phyloP scores from a whole-genome alignment of 2,888 invertebrate genomes.

The Arrhopalites spinosus region DNA sequence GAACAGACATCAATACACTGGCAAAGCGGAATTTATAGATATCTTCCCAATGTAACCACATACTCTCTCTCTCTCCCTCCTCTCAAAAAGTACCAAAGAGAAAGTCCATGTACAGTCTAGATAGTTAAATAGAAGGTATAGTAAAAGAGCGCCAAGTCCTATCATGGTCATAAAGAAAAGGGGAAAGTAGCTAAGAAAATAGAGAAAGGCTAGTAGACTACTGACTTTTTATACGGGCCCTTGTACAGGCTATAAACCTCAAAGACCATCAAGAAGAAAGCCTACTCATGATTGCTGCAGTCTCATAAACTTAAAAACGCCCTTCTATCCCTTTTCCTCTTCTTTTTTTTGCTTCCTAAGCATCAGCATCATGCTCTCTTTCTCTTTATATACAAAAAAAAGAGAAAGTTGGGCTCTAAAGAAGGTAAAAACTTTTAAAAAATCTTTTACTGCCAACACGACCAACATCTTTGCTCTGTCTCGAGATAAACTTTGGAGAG shows the following conservation, averaged over 20 bases:
- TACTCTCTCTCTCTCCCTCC: background rate
- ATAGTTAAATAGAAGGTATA: background rate
- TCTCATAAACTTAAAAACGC: slow-evolving; percentile 34
- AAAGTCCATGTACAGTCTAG: background rate
- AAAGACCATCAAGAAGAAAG: slow-evolving; percentile 34
- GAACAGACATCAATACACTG: background rate
- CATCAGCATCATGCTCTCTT: background rate
- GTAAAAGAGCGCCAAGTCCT: slow-evolving; percentile 18
- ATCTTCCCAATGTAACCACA: background rate
- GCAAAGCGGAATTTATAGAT: background rate
- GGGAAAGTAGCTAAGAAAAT: slow-evolving; percentile 16
- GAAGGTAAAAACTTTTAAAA: too few species aligned
- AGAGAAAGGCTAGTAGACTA: slow-evolving; percentile 1
- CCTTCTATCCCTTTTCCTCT: slow-evolving; percentile 12
- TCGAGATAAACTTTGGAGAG: too few species aligned
- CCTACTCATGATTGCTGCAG: slow-evolving; percentile 36
- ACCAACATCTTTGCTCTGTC: too few species aligned
- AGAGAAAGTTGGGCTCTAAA: too few species aligned
- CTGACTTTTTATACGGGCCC: slow-evolving; percentile 10
- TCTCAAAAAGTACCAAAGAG: too few species aligned
- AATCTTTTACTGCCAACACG: too few species aligned
- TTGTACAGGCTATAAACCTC: slow-evolving; percentile 30
- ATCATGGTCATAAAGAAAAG: slow-evolving; percentile 14
- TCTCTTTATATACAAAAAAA: too few species aligned
- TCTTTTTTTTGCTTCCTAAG: slow-evolving; percentile 13